Conservation (phyloP, 2,888 invertebrate species). For the Caenorhabditis sp. region DNA sequence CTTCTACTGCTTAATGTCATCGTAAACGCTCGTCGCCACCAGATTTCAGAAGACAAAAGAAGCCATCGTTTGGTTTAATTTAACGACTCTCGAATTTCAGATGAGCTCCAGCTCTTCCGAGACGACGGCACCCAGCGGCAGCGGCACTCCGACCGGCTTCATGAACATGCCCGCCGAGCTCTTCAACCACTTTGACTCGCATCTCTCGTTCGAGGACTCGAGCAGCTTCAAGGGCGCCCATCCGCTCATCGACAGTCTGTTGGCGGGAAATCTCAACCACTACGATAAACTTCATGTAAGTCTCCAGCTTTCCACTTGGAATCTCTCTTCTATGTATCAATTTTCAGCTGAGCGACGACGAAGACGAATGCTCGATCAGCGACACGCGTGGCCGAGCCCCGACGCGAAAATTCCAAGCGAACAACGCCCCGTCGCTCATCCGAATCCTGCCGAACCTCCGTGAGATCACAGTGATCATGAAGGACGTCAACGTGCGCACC, state of each 20-base stretch:
- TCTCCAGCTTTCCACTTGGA: constrained; percentile 1
- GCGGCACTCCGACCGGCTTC: constrained; percentile 39
- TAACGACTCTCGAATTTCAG: constrained; percentile 45
- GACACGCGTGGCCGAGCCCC: constrained; percentile 52
- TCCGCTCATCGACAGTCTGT: constrained; percentile 38
- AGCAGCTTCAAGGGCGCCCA: constrained; percentile 59
- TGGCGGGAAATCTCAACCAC: constrained; percentile 35
- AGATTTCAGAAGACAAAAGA: constrained; percentile 29
- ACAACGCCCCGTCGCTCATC: constrained; percentile 52
- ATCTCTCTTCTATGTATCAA: too few relatives aligned
- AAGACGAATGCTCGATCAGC: constrained; percentile 54
- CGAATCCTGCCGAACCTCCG: constrained; percentile 38
- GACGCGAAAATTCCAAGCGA: constrained; percentile 33
- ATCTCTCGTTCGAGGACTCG: constrained; percentile 65
- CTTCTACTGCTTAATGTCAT: constrained; percentile 43
- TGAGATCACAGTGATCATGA: constrained; percentile 62
- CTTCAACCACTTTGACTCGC: constrained; percentile 60
- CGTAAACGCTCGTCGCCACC: constrained; percentile 44
- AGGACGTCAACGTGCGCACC: constrained; percentile 57
- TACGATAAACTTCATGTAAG: constrained; percentile 54
- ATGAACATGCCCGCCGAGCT: constrained; percentile 63
- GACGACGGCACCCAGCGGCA: constrained; percentile 2
- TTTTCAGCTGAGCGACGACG: constrained; percentile 62
- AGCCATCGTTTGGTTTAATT: constrained; percentile 32
- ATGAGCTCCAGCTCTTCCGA: constrained; percentile 35